Base-by-base conservation (phyloP, 2,888 invertebrate genomes). In the Leucophenga montana region DNA sequence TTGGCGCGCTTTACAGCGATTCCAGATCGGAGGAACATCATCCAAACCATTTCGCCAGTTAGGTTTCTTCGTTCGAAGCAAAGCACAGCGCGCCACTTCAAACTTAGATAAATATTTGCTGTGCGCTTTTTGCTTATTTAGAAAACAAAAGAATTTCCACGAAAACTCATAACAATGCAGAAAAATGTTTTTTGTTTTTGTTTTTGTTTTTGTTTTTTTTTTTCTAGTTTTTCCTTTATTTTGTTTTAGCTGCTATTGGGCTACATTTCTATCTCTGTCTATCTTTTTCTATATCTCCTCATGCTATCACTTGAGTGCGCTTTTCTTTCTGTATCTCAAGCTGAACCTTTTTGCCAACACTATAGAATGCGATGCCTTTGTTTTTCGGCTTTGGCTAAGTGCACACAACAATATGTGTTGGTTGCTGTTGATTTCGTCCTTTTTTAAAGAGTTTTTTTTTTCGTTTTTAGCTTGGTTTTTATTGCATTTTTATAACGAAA, bases 401-500 rank as follows among this genome's bases (percentile, higher is more conserved):
- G 33, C n/a, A 33, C 33, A 33, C 27, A 22, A 27, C 62, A 64
- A 64, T 64, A 64, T 64, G 62, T 64, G 62, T 44, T 11, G 14
- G 13, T 27, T 57, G 14, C 54, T 20, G 54, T 13, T 54, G 9
- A 3, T 54, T 54, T 57, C 22, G 4, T 57, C 39, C 22, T 56
- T 22, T 56, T 56, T 9, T 61, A 16, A 11, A 16, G 4, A 4
- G 54, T 61, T 61, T 61, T 33, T 61, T 48, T 64, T 64, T 46
- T 64, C 18, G 20, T 46, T 20, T 64, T 44, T 22, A 48, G 62
- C 62, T 64, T 8, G 11, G 39, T 3, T 64, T 64, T 64, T 64
- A 64, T 64, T 64, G 62, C 62, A 64, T 64, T 64, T 64, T 64
- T 64, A 62, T 64, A 64, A 64, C 62, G 62, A 64, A 64, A 46